These are phyloP conservation scores for Mirounga angustirostris DNA, from an alignment of 2,113 vertebrate species.

Conservation along the genomic window DNA sequence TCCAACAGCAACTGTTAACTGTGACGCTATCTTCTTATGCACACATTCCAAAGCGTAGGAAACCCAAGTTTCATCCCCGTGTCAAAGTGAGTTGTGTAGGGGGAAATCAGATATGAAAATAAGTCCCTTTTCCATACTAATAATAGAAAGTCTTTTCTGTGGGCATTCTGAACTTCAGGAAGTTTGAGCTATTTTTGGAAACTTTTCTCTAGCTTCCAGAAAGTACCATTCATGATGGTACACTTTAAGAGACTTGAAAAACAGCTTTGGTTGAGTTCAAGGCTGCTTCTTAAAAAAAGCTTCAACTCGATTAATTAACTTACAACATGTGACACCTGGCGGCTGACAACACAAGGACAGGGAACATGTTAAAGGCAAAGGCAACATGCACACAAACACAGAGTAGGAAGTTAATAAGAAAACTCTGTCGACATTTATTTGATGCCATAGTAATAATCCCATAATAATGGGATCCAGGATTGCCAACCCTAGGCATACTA, in stretches of 20 bases:
- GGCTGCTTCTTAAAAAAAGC: constrained; percentile 10
- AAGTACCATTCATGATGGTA: not conserved
- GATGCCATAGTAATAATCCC: not conserved
- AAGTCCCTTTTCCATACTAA: not conserved
- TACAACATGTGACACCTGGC: not conserved
- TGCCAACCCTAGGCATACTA: not conserved
- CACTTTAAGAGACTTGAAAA: not conserved
- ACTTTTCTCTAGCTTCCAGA: constrained; percentile 50
- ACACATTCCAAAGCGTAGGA: not conserved
- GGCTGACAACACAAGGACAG: not conserved
- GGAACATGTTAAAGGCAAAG: not conserved
- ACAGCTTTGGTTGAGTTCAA: not conserved
- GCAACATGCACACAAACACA: not conserved
- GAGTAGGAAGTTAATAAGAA: too few relatives aligned
- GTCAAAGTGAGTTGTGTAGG: not conserved
- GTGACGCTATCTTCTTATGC: not conserved
- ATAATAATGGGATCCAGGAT: not conserved
- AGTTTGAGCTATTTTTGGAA: constrained; percentile 40
- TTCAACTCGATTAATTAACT: not conserved
- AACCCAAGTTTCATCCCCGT: not conserved
- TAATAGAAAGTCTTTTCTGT: not conserved
- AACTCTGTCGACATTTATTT: not conserved
- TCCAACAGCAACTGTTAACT: not conserved
- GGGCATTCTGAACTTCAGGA: constrained; percentile 27
- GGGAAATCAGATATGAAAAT: not conserved